Conservation (phyloP, 2,888 invertebrate species). For the Monochamus alternatus region DNA sequence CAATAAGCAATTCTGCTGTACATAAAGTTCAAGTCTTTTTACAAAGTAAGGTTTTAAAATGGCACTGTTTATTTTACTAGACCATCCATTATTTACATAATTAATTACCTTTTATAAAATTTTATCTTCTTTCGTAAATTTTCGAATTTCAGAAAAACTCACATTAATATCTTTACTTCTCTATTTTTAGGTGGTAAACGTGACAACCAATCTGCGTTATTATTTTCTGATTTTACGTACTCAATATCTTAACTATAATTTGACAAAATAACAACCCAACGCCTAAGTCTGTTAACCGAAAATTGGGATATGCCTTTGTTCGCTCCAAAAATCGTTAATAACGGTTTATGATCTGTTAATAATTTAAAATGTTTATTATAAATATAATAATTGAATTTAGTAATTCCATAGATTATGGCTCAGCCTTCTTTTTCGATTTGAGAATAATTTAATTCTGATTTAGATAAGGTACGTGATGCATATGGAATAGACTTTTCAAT, state of each 20-base stretch:
- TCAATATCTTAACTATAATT: constrained; percentile 37
- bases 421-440: constrained; percentile 30
- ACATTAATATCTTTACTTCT: constrained; percentile 8
- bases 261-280: constrained; percentile 30
- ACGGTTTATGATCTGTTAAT: constrained; percentile 36
- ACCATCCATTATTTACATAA: no score
- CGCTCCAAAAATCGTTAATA: constrained; percentile 32
- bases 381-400: constrained; percentile 22
- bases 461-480: constrained; percentile 17
- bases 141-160: no score
- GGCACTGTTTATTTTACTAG: constrained; percentile 11
- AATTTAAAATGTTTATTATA: constrained; percentile 27
- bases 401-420: constrained; percentile 26
- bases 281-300: constrained; percentile 21
- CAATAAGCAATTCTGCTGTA: constrained; percentile 27
- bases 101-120: no score
- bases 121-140: no score
- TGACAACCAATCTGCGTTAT: constrained; percentile 28
- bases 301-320: constrained; percentile 21
- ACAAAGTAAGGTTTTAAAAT: constrained; percentile 23
- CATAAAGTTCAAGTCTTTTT: constrained; percentile 27
- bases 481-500: constrained; percentile 18
- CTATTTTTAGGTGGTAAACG: constrained; percentile 22
- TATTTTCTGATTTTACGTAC: constrained; percentile 30
- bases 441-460: constrained; percentile 16